phyloP scores from a whole-genome alignment of 2,797 vertebrate genomes.

The Vespertilio murinus region DNA sequence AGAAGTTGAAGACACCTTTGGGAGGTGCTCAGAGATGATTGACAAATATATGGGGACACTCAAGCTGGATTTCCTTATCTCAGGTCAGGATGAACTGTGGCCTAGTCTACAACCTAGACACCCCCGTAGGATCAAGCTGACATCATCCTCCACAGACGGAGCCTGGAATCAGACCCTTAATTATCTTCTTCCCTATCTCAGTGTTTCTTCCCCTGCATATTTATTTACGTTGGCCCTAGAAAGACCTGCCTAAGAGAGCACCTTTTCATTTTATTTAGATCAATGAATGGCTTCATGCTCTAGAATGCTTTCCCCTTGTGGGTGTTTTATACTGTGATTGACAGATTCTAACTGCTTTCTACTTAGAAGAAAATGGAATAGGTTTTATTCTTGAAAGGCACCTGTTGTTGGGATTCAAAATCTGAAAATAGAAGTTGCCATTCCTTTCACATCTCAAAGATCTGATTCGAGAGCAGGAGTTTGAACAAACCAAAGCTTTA shows the following conservation, averaged over 20 bases:
- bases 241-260: background rate
- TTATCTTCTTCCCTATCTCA: background rate
- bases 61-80: background rate
- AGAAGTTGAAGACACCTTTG: background rate
- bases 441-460: slow-evolving; percentile 47
- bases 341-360: slow-evolving; percentile 63
- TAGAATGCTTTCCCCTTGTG: slow-evolving; percentile 55
- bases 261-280: slow-evolving; percentile 61
- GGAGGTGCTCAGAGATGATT: background rate
- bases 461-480: slow-evolving; percentile 8
- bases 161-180: background rate
- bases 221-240: background rate
- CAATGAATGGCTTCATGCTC: slow-evolving; percentile 42
- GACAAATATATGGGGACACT: background rate
- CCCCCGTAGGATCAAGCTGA: background rate
- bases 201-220: background rate
- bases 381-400: slow-evolving; percentile 59
- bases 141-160: background rate
- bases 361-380: slow-evolving; percentile 67
- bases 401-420: slow-evolving; percentile 64
- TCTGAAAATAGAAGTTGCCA: slow-evolving; percentile 70
- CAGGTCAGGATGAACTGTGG: rapidly evolving
- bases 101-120: no score
- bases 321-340: slow-evolving; percentile 62
- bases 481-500: slow-evolving; percentile 14